Percentiles rank a stretch among this genome's conserved stretches.
These are phyloP conservation scores for Bombus consobrinus DNA, from an alignment of 1,140 invertebrate species.

Conservation along the genomic window DNA sequence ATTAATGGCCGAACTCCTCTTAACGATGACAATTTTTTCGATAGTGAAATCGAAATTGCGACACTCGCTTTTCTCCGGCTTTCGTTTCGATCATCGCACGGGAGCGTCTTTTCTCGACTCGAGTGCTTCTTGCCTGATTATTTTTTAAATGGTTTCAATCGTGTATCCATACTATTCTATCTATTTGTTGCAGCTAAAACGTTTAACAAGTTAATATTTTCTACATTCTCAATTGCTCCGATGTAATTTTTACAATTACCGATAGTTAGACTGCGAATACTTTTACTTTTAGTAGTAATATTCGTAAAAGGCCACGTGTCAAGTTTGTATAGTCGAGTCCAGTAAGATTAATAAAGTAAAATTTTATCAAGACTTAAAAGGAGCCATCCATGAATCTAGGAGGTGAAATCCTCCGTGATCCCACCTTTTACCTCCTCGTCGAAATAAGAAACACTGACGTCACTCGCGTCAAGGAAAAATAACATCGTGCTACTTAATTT, in stretches of 20 bases:
- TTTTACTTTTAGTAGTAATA: accelerated
- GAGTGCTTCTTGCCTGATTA: neutral
- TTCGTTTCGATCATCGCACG: neutral
- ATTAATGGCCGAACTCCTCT: constrained; percentile 53
- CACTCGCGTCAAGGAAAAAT: neutral
- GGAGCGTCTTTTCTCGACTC: neutral
- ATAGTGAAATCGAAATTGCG: constrained; percentile 57
- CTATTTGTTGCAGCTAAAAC: too few relatives aligned
- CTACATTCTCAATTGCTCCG: too few relatives aligned
- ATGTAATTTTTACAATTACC: too few relatives aligned
- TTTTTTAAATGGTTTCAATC: neutral
- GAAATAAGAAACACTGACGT: neutral
- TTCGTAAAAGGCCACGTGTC: neutral
- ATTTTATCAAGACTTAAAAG: neutral
- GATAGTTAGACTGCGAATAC: too few relatives aligned
- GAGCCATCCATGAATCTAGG: neutral
- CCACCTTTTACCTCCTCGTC: neutral
- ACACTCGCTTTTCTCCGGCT: constrained; percentile 23
- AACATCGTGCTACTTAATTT: neutral
- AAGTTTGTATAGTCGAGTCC: neutral
- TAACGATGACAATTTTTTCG: constrained; percentile 57
- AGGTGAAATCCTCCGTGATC: neutral
- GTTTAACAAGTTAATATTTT: too few relatives aligned
- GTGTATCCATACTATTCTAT: too few relatives aligned
- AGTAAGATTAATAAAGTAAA: neutral